Evolutionary conservation across 2,888 invertebrate genomes (phyloP).

Genomic region (Standfussiana lucernea): DNA sequence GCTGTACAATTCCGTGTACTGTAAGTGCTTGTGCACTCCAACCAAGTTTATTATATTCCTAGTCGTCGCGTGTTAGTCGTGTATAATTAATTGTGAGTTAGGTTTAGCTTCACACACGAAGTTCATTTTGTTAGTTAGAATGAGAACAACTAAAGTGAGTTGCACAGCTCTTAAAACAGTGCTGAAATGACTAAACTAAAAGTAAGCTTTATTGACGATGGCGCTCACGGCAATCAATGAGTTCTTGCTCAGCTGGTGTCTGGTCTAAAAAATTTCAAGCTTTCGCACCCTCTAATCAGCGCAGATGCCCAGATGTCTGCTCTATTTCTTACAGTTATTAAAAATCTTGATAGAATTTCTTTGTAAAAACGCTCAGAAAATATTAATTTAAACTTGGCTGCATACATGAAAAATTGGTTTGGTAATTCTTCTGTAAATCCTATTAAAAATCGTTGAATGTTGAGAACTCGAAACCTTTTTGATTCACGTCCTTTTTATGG

Average conservation of each 20-base stretch:
- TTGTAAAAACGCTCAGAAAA: constrained; percentile 27
- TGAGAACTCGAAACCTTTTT: constrained; percentile 46
- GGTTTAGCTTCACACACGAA: constrained; percentile 54
- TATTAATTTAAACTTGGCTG: constrained; percentile 34
- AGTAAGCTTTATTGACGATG: constrained; percentile 21
- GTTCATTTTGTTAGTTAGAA: constrained; percentile 61
- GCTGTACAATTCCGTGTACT: constrained; percentile 31
- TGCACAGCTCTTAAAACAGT: constrained; percentile 27
- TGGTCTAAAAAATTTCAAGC: constrained; percentile 46
- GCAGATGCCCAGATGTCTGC: constrained; percentile 51
- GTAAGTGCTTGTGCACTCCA: constrained; percentile 54
- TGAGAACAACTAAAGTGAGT: constrained; percentile 46
- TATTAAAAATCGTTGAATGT: constrained; percentile 48
- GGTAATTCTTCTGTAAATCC: constrained; percentile 39
- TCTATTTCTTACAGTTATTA: constrained; percentile 58
- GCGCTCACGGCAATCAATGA: constrained; percentile 48
- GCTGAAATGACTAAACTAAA: constrained; percentile 35
- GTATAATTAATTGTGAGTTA: constrained; percentile 62
- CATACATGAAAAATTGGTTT: constrained; percentile 32
- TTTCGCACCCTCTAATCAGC: constrained; percentile 36
- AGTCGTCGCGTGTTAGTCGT: constrained; percentile 51
- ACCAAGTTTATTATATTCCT: constrained; percentile 59
- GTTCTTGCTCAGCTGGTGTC: constrained; percentile 26
- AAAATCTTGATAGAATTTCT: constrained; percentile 43
- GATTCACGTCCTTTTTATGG: constrained; percentile 39